Conservation (phyloP, 2,888 invertebrate genomes). For the Amiota mariae region DNA sequence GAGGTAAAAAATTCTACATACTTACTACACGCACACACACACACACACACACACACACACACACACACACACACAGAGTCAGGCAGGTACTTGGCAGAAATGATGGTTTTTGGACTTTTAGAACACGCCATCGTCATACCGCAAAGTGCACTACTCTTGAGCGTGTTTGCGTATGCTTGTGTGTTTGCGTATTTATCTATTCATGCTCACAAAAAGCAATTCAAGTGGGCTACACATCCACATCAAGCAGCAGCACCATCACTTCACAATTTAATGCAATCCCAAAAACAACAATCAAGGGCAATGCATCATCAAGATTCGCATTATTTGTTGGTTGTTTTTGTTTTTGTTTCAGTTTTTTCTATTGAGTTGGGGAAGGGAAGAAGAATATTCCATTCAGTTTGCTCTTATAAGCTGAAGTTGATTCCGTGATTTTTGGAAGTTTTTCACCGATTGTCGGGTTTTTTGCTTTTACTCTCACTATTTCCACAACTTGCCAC, state of each 20-base stretch:
- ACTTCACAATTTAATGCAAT: slow-evolving; percentile 55
- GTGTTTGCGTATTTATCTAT: slow-evolving; percentile 60
- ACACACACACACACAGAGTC: not conserved
- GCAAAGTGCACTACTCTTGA: not conserved
- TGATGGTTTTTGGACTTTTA: not conserved
- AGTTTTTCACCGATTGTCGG: slow-evolving; percentile 43
- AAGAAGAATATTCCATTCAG: no score
- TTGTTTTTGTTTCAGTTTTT: slow-evolving; percentile 33
- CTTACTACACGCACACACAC: no score
- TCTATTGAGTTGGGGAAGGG: slow-evolving; percentile 27
- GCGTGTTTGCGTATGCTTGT: not conserved
- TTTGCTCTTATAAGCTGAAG: slow-evolving; percentile 54
- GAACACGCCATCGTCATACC: not conserved
- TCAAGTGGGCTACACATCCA: slow-evolving; percentile 32
- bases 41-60: not conserved
- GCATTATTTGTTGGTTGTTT: slow-evolving; percentile 10
- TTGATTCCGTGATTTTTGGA: slow-evolving; percentile 64
- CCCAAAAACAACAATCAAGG: slow-evolving; percentile 58
- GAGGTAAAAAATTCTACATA: slow-evolving; percentile 14
- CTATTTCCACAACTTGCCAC: not conserved
- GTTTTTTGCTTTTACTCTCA: slow-evolving; percentile 2
- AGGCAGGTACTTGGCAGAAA: slow-evolving; percentile 39
- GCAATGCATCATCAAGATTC: slow-evolving; percentile 25
- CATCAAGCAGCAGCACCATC: slow-evolving; percentile 24
- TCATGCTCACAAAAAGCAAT: slow-evolving; percentile 62